These are phyloP conservation scores for Takifugu ocellatus DNA, from an alignment of 2,797 vertebrate genomes.

Conservation along the genomic window DNA sequence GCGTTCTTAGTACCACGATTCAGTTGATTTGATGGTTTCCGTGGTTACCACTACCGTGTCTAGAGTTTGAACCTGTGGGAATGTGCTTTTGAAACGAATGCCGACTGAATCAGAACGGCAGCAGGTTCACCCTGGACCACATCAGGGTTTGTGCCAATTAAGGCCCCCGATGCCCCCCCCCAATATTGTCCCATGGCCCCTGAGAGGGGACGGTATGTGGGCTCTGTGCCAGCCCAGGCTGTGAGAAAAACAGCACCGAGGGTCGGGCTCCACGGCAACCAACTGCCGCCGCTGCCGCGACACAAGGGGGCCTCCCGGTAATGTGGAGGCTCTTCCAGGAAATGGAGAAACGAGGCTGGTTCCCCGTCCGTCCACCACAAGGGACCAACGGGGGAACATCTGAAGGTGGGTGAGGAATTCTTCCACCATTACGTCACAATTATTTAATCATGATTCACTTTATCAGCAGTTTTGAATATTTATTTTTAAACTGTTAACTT, in stretches of 20 bases:
- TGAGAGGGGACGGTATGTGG: constrained; percentile 52
- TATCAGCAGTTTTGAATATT: too few relatives aligned
- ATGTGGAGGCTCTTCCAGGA: constrained; percentile 47
- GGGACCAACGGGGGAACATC: neutral
- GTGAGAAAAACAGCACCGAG: constrained; percentile 39
- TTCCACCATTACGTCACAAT: neutral
- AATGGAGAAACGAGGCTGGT: constrained; percentile 24
- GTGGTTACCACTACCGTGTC: too few relatives aligned
- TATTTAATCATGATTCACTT: too few relatives aligned
- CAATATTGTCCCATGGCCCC: constrained; percentile 25
- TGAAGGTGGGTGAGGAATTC: neutral
- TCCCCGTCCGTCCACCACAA: neutral
- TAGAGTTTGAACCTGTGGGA: too few relatives aligned
- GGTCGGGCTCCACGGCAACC: constrained; percentile 37
- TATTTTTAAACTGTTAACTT: neutral
- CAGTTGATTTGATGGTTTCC: too few relatives aligned
- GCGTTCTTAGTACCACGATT: too few relatives aligned
- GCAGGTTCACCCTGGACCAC: constrained; percentile 1
- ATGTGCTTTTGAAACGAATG: too few relatives aligned
- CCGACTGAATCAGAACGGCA: too few relatives aligned
- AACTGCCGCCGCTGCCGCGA: constrained; percentile 2
- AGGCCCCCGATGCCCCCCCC: constrained; percentile 5
- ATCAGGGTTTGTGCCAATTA: constrained; percentile 28
- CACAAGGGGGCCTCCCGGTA: constrained; percentile 5
- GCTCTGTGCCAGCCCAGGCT: constrained; percentile 40